A percentile compares a stretch with the other conserved stretches of the same genome.
These are phyloP conservation scores for Empidonax traillii DNA, from an alignment of 2,113 vertebrate genomes.

Conservation along the genomic window DNA sequence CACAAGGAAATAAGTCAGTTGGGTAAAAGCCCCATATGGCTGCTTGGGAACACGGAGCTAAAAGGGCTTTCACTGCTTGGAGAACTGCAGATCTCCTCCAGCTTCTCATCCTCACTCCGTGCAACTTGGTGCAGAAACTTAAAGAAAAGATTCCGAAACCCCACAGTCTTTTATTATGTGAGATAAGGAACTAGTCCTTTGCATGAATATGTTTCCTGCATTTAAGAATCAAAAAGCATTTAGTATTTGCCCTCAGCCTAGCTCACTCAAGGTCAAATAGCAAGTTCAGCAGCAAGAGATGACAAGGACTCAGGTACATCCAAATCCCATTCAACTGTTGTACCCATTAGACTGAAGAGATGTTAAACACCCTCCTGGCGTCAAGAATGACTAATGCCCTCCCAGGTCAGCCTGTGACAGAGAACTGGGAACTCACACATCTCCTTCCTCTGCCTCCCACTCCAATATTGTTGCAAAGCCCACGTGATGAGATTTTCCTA, in stretches of 20 bases:
- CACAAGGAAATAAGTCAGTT: background rate
- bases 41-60: background rate
- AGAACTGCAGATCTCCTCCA: background rate
- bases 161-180: background rate
- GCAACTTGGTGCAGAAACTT: background rate
- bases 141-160: background rate
- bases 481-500: conserved; percentile 12
- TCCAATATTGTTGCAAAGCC: background rate
- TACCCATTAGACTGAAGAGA: background rate
- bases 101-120: background rate
- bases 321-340: background rate
- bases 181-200: background rate
- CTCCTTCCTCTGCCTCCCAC: conserved; percentile 15
- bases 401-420: background rate
- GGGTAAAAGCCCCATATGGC: conserved; percentile 20
- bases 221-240: background rate
- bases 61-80: conserved; percentile 4
- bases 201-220: background rate
- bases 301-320: background rate
- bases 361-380: background rate
- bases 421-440: background rate
- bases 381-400: background rate
- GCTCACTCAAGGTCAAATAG: background rate
- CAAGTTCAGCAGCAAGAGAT: conserved; percentile 23
- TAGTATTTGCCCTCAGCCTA: background rate